Evolutionary conservation across 2,888 invertebrate genomes (phyloP).

Genomic region (Mycalesis mineus): DNA sequence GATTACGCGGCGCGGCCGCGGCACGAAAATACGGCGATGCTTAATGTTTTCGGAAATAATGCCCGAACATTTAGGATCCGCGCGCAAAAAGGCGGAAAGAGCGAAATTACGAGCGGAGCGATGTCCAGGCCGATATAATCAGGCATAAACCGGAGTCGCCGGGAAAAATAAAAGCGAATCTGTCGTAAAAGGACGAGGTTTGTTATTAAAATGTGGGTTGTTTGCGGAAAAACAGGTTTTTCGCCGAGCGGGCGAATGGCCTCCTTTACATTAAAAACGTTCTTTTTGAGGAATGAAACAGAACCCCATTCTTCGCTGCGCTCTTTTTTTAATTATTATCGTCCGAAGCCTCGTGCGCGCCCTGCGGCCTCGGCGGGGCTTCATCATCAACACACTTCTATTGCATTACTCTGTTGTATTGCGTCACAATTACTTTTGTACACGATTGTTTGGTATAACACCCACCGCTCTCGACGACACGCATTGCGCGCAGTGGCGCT

Average conservation of each 20-base stretch:
- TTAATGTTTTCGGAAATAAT: conserved; percentile 21
- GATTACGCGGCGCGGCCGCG: conserved; percentile 11
- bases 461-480: too few species aligned
- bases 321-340: conserved; percentile 5
- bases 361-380: neutral
- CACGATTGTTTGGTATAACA: too few species aligned
- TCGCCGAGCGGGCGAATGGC: conserved; percentile 12
- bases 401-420: too few species aligned
- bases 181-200: conserved; percentile 29
- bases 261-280: conserved; percentile 19
- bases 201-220: conserved; percentile 30
- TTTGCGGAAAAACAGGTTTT: conserved; percentile 19
- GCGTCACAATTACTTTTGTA: too few species aligned
- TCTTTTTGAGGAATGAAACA: conserved; percentile 14
- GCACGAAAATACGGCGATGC: conserved; percentile 6
- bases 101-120: conserved; percentile 28
- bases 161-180: conserved; percentile 30
- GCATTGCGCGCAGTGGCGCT: too few species aligned
- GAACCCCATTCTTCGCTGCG: neutral
- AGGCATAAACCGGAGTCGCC: conserved; percentile 28
- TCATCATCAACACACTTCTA: too few species aligned
- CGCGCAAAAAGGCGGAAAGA: conserved; percentile 23
- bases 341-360: neutral
- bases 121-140: conserved; percentile 35
- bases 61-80: conserved; percentile 21